Evolutionary conservation across 2,797 vertebrate genomes (phyloP).

Genomic region (Carduelis carduelis): DNA sequence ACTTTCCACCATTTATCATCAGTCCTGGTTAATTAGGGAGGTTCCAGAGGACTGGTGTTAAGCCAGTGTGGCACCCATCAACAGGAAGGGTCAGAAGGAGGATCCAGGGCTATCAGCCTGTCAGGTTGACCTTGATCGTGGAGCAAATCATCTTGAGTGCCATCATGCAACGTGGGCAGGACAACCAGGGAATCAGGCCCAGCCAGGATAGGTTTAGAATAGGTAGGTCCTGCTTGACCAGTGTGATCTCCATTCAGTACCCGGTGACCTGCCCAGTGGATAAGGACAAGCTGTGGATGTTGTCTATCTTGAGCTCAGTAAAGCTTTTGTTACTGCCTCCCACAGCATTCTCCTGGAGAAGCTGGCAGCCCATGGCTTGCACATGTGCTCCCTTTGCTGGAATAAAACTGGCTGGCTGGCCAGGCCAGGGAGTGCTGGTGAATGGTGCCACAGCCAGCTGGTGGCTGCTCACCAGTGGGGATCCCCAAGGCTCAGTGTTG

Average conservation of each 20-base stretch:
- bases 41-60: neutral
- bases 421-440: neutral
- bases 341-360: neutral
- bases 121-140: neutral
- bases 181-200: neutral
- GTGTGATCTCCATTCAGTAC: neutral
- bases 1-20: neutral
- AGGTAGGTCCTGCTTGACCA: neutral
- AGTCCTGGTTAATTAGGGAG: neutral
- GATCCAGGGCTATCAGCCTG: neutral
- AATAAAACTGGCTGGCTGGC: neutral
- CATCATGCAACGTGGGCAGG: neutral
- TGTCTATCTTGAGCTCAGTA: neutral
- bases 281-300: neutral
- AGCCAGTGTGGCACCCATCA: neutral
- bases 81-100: neutral
- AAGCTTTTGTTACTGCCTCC: neutral
- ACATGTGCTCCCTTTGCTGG: neutral
- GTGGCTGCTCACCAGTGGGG: accelerated
- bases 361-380: neutral
- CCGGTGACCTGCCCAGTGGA: too few species aligned
- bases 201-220: neutral
- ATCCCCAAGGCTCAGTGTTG: neutral
- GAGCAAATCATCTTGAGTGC: neutral
- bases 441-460: neutral